These are phyloP conservation scores for Labia minor DNA, from an alignment of 2,888 invertebrate genomes.

Conservation along the genomic window DNA sequence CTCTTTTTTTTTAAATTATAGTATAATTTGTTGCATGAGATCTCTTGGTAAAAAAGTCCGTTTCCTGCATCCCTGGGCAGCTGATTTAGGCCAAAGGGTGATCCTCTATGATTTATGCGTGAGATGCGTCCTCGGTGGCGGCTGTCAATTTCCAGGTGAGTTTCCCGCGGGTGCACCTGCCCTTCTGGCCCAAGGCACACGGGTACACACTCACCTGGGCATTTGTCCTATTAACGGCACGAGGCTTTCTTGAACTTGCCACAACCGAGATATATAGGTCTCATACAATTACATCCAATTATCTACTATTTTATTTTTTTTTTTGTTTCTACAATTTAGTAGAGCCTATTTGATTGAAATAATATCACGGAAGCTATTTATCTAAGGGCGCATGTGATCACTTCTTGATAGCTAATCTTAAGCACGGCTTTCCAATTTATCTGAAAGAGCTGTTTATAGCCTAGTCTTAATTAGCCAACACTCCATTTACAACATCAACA, in stretches of 20 bases:
- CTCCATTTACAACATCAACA: too few relatives aligned
- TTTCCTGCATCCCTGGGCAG: background rate
- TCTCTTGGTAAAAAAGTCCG: background rate
- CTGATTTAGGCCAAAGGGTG: conserved; percentile 1
- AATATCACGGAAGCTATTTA: conserved; percentile 13
- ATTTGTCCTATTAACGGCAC: conserved; percentile 7
- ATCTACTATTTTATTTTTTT: background rate
- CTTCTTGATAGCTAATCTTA: background rate
- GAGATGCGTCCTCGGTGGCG: background rate
- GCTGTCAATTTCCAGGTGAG: conserved; percentile 13
- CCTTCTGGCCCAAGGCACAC: conserved; percentile 1
- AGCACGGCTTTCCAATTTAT: background rate
- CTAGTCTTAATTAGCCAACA: too few relatives aligned
- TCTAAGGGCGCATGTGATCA: background rate
- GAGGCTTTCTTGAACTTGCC: background rate
- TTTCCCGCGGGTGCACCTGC: background rate
- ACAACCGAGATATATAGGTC: background rate
- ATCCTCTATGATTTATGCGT: background rate
- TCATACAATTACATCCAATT: conserved; percentile 4
- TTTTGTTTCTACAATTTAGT: background rate
- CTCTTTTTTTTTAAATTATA: background rate
- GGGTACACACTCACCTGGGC: background rate
- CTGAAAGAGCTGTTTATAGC: background rate
- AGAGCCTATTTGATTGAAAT: background rate
- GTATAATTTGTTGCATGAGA: background rate